phyloP scores from a whole-genome alignment of 2,888 invertebrate species.

The Chloroclystis v-ata region DNA sequence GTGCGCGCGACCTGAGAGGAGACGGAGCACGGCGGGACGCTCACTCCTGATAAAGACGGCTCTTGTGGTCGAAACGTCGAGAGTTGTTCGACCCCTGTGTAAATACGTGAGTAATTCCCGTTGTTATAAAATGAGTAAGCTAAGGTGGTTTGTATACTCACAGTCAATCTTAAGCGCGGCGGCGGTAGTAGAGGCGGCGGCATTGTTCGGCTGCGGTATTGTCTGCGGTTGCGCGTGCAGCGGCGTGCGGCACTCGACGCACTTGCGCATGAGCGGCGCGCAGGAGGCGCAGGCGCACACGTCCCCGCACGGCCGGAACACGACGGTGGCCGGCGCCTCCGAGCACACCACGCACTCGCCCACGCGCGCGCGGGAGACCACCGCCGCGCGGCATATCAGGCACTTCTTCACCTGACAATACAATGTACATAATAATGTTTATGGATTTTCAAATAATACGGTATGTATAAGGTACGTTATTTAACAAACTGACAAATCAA shows the following conservation, averaged over 20 bases:
- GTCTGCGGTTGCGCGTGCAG: conserved; percentile 64
- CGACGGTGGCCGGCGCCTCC: conserved; percentile 92
- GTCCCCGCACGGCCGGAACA: conserved; percentile 97
- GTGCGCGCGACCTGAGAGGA: no score
- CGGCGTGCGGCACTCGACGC: conserved; percentile 94
- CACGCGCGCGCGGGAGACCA: conserved; percentile 87
- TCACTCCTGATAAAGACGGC: no score
- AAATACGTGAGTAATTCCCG: no score
- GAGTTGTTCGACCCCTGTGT: no score
- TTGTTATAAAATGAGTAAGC: no score
- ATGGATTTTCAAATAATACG: no score
- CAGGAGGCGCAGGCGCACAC: conserved; percentile 93
- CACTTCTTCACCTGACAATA: conserved; percentile 90
- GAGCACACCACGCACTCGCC: conserved; percentile 98
- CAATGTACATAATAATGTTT: no score
- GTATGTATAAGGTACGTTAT: no score
- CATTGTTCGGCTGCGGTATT: conserved; percentile 19
- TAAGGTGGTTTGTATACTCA: no score
- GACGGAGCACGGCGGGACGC: no score
- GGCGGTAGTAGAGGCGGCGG: conserved; percentile 19
- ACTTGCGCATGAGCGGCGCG: conserved; percentile 97
- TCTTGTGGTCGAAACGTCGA: no score
- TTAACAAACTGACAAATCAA: no score
- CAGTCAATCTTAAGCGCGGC: conserved; percentile 37
- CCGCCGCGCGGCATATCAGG: conserved; percentile 92